These are phyloP conservation scores for Sinopyrophorus schimmeli DNA, from an alignment of 2,888 invertebrate species.

Conservation along the genomic window DNA sequence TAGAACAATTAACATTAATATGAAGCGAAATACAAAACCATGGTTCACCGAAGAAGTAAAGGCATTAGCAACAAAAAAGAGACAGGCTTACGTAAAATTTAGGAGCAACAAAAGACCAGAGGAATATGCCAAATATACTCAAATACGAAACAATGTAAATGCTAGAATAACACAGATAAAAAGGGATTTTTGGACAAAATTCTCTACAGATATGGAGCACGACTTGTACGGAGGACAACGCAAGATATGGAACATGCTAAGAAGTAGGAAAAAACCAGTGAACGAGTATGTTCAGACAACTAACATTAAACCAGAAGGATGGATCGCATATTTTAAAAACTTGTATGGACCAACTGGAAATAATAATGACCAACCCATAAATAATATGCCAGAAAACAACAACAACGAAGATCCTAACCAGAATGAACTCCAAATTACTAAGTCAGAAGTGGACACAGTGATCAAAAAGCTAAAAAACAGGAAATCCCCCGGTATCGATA, in stretches of 20 bases:
- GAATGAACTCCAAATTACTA: background rate
- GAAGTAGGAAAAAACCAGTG: constrained; percentile 12
- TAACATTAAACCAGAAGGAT: constrained; percentile 4
- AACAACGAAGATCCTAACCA: constrained; percentile 1
- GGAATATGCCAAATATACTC: constrained; percentile 8
- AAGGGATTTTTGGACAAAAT: constrained; percentile 9
- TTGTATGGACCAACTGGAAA: background rate
- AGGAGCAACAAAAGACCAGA: constrained; percentile 10
- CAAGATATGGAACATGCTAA: constrained; percentile 13
- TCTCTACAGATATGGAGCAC: constrained; percentile 1
- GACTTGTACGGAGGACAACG: constrained; percentile 3
- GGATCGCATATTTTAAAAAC: constrained; percentile 1
- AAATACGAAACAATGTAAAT: constrained; percentile 3
- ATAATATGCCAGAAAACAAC: constrained; percentile 5
- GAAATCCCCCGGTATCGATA: constrained; percentile 10
- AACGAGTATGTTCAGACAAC: constrained; percentile 12
- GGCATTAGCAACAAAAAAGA: constrained; percentile 8
- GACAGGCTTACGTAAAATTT: constrained; percentile 7
- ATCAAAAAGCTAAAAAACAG: constrained; percentile 15
- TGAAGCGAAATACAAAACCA: constrained; percentile 9
- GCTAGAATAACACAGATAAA: background rate
- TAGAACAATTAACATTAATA: constrained; percentile 17
- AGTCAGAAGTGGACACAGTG: constrained; percentile 4
- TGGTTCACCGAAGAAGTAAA: constrained; percentile 17
- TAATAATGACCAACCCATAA: background rate